Evolutionary conservation across 2,888 invertebrate genomes (phyloP).

Genomic region (Cerastis leucographa): DNA sequence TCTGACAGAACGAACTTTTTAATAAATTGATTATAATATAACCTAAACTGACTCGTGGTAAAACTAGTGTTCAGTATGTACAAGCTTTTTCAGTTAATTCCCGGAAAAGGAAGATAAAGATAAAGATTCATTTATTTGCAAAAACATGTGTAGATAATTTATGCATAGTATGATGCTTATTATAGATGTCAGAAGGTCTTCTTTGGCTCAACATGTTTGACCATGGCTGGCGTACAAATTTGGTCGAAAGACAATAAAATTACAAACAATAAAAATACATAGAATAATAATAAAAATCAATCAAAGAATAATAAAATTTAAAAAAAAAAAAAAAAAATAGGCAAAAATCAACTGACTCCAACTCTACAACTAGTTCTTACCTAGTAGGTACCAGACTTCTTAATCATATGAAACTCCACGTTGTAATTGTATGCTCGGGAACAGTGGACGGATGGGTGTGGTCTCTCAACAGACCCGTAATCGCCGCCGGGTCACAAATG

Average conservation of each 20-base stretch:
- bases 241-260: no score
- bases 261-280: no score
- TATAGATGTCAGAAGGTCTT: no score
- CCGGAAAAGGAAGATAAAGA: background rate
- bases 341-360: slow-evolving; percentile 9
- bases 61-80: background rate
- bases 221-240: no score
- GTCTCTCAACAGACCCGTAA: slow-evolving; percentile 8
- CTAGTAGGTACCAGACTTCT: slow-evolving; percentile 28
- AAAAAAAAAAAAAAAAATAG: no score
- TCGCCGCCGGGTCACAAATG: slow-evolving; percentile 35
- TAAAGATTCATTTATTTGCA: no score
- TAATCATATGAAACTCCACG: slow-evolving; percentile 42
- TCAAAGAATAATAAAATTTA: no score
- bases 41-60: background rate
- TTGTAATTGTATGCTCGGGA: slow-evolving; percentile 51
- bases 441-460: background rate
- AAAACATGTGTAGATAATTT: no score
- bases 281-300: no score
- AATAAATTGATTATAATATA: background rate
- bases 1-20: background rate
- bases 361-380: slow-evolving; percentile 12
- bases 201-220: no score
- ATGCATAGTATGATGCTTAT: no score
- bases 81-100: background rate